Percentiles rank a stretch among this genome's conserved stretches.
These are phyloP conservation scores for Gonatopus flavifemur DNA, from an alignment of 1,140 invertebrate species.

Conservation along the genomic window DNA sequence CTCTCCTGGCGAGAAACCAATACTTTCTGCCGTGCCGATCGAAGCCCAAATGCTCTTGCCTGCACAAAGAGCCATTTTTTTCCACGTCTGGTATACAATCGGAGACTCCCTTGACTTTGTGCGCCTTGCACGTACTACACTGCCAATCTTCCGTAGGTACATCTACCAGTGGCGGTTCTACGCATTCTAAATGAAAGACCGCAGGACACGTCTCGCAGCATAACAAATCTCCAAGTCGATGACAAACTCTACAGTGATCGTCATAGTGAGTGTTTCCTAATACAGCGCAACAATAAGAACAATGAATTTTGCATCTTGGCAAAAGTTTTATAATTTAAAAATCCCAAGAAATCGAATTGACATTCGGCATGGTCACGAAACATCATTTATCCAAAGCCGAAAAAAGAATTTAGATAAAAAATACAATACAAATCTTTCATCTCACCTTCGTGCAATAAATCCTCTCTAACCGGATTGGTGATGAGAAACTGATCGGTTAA, in stretches of 20 bases:
- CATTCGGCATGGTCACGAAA: not conserved
- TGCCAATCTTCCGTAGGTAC: constrained; percentile 97
- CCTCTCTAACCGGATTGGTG: constrained; percentile 90
- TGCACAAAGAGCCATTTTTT: constrained; percentile 84
- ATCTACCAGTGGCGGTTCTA: constrained; percentile 89
- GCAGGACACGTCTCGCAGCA: constrained; percentile 97
- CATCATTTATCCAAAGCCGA: not conserved
- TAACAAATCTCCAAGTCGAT: constrained; percentile 89
- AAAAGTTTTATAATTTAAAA: not conserved
- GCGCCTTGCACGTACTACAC: constrained; percentile 87
- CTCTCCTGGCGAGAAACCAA: constrained; percentile 89
- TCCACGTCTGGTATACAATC: constrained; percentile 92
- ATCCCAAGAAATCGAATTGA: not conserved
- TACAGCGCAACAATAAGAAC: not conserved
- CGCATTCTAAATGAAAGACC: constrained; percentile 94
- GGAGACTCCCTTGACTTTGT: constrained; percentile 87
- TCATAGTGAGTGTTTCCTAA: constrained; percentile 88
- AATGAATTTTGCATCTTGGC: not conserved
- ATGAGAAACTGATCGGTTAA: constrained; percentile 91
- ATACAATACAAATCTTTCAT: constrained; percentile 27
- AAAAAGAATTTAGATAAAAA: not conserved
- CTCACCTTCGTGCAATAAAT: constrained; percentile 89
- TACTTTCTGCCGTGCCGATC: constrained; percentile 95
- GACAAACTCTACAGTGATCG: constrained; percentile 93
- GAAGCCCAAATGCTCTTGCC: constrained; percentile 91